phyloP scores from a whole-genome alignment of 2,888 invertebrate genomes.

The Cotesia congregata region DNA sequence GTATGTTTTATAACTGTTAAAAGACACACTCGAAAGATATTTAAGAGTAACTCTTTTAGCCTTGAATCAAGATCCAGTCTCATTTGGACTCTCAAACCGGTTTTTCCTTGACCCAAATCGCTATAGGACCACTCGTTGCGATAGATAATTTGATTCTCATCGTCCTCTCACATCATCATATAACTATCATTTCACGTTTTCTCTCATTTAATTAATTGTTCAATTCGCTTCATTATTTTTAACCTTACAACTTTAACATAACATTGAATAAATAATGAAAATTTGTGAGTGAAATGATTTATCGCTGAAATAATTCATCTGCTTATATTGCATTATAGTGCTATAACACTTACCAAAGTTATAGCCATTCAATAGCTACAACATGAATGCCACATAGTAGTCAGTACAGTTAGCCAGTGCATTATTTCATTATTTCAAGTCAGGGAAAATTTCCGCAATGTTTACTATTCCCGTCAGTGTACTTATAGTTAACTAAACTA shows the following conservation, averaged over 20 bases:
- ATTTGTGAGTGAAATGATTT: neutral
- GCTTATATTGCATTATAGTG: neutral
- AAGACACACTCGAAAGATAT: constrained; percentile 39
- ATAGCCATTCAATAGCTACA: neutral
- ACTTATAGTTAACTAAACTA: too few relatives aligned
- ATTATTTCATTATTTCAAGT: too few relatives aligned
- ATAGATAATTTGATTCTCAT: constrained; percentile 31
- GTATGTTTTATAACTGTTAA: constrained; percentile 26
- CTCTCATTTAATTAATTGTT: constrained; percentile 18
- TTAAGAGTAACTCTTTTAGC: constrained; percentile 44
- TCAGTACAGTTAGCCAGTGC: too few relatives aligned
- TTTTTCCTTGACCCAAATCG: constrained; percentile 61
- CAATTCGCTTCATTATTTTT: constrained; percentile 28
- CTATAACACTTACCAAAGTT: neutral
- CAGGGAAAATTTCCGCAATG: too few relatives aligned
- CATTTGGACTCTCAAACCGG: constrained; percentile 50
- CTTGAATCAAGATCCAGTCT: constrained; percentile 35
- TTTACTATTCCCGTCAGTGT: too few relatives aligned
- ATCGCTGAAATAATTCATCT: neutral
- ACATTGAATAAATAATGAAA: neutral
- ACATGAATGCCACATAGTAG: too few relatives aligned
- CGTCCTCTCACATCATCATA: constrained; percentile 13
- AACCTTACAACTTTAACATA: neutral
- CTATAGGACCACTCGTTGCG: constrained; percentile 32
- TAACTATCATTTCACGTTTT: constrained; percentile 1